These are phyloP conservation scores for Drosophila atripex DNA, from an alignment of 2,888 invertebrate species.

Conservation along the genomic window DNA sequence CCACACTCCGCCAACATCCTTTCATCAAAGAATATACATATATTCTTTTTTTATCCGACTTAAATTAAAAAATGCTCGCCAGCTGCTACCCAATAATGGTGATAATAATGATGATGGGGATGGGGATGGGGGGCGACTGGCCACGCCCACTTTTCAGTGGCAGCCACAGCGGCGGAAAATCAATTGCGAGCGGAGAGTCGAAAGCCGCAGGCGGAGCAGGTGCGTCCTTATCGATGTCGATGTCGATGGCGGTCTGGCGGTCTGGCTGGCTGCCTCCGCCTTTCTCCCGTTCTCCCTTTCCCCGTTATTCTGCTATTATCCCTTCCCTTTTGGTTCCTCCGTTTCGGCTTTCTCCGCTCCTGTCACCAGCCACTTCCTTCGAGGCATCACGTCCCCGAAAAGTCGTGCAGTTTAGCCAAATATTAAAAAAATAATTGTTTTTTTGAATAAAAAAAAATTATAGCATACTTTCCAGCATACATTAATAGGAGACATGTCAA, in stretches of 20 bases:
- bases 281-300: background rate
- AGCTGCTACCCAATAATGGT: slow-evolving; percentile 43
- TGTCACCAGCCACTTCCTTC: background rate
- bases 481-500: background rate
- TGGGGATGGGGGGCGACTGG: slow-evolving; percentile 1
- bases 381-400: slow-evolving; percentile 25
- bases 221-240: slow-evolving; percentile 40
- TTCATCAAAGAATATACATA: slow-evolving; percentile 1
- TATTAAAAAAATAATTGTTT: background rate
- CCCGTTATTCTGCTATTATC: background rate
- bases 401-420: slow-evolving; percentile 10
- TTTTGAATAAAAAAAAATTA: background rate
- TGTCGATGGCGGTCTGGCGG: no score
- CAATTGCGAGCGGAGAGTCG: slow-evolving; percentile 33
- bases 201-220: slow-evolving; percentile 48
- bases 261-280: background rate
- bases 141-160: slow-evolving; percentile 14
- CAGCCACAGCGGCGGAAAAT: slow-evolving; percentile 26
- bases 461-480: background rate
- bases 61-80: slow-evolving; percentile 48
- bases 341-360: background rate
- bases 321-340: no score
- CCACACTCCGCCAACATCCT: slow-evolving; percentile 1
- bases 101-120: slow-evolving; percentile 9
- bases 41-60: slow-evolving; percentile 14